Percentiles rank a stretch among this genome's conserved stretches.
These are phyloP conservation scores for Hippopotamus amphibius DNA, from an alignment of 2,113 vertebrate genomes.

Conservation along the genomic window DNA sequence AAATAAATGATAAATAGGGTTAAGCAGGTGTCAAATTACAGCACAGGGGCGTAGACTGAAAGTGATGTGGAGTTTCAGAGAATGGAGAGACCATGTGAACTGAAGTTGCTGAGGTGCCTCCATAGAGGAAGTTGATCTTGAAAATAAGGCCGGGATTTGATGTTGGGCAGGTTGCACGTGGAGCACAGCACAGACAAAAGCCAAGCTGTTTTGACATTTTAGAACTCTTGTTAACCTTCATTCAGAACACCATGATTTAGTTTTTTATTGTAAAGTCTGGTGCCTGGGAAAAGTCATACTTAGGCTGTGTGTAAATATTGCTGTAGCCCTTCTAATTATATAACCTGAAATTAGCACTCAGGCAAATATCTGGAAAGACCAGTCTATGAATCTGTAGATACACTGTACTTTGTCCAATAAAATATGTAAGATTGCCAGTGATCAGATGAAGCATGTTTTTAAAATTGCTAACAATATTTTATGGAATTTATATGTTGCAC, in stretches of 20 bases:
- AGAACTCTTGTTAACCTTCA: neutral
- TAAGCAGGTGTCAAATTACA: neutral
- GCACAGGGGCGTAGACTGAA: neutral
- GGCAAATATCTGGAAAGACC: neutral
- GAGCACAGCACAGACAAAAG: neutral
- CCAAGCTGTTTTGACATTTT: neutral
- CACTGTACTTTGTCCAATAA: neutral
- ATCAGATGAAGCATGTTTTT: neutral
- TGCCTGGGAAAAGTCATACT: neutral
- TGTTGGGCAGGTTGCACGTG: neutral
- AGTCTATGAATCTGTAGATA: neutral
- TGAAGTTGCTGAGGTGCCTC: neutral
- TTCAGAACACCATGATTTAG: neutral
- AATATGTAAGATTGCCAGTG: neutral
- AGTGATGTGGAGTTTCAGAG: neutral
- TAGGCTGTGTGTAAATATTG: neutral
- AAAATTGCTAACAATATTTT: constrained; percentile 3
- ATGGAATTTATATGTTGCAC: neutral
- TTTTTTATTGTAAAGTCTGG: neutral
- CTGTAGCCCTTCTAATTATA: neutral
- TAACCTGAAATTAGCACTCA: neutral
- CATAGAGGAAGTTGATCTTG: neutral
- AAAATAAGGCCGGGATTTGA: neutral
- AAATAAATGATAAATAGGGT: neutral
- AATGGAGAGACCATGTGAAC: neutral